Conservation (phyloP, 1,140 invertebrate species). For the Notospermus geniculatus region DNA sequence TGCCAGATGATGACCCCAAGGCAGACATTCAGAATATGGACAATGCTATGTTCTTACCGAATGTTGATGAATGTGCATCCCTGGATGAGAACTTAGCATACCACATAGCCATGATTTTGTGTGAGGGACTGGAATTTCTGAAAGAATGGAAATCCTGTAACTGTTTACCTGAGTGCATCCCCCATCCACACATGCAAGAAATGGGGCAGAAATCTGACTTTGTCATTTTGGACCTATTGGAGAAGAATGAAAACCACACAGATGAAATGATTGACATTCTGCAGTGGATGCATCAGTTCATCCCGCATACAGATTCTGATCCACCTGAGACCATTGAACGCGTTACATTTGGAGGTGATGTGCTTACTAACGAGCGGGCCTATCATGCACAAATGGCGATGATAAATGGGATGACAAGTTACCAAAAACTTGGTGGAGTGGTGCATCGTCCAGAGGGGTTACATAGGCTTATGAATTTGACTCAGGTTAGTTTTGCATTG, state of each 20-base stretch:
- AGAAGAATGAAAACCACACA: slow-evolving; percentile 26
- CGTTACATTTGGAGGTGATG: slow-evolving; percentile 25
- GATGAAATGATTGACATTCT: slow-evolving; percentile 26
- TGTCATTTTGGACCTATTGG: slow-evolving; percentile 18
- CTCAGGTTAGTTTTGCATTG: not conserved
- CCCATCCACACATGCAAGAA: slow-evolving; percentile 17
- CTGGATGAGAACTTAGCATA: slow-evolving; percentile 12
- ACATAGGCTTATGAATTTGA: slow-evolving; percentile 25
- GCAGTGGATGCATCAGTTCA: slow-evolving; percentile 19
- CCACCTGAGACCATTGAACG: slow-evolving; percentile 11
- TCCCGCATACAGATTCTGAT: slow-evolving; percentile 3
- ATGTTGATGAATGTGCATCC: slow-evolving; percentile 3
- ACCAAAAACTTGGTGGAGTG: slow-evolving; percentile 16
- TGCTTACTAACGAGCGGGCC: slow-evolving; percentile 26
- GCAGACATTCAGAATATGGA: slow-evolving; percentile 14
- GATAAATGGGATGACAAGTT: slow-evolving; percentile 17
- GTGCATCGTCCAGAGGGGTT: slow-evolving; percentile 25
- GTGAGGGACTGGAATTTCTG: slow-evolving; percentile 14
- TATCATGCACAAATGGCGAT: slow-evolving; percentile 25
- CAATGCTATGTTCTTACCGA: slow-evolving; percentile 19
- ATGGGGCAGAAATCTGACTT: slow-evolving; percentile 18
- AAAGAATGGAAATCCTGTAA: slow-evolving; percentile 12
- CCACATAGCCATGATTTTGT: slow-evolving; percentile 17
- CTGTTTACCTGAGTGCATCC: slow-evolving; percentile 12
- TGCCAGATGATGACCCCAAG: slow-evolving; percentile 15